Base-by-base conservation (phyloP, 2,888 invertebrate genomes). In the Platycheirus albimanus region DNA sequence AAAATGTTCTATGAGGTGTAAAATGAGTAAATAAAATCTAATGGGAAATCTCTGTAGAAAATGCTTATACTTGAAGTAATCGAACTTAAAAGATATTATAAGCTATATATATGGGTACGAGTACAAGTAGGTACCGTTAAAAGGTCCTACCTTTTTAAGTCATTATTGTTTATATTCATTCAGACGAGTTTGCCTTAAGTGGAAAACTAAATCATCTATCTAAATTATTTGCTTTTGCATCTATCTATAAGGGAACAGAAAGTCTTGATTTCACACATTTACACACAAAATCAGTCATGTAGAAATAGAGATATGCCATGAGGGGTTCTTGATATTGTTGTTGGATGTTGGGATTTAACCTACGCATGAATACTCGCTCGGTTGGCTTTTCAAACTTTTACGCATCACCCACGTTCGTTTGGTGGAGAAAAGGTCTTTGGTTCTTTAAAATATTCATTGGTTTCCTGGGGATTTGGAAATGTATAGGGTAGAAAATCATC, bases 231-330 rank as follows among this genome's bases (percentile, higher is more conserved):
- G 10, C 17, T 33, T 28, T n/a, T 43, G 30, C 7, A 43, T 51
- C 28, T 15, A 6, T 24, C 10, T n/a, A n/a, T n/a, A n/a, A 10
- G 10, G 2, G 3, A 45, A n/a, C n/a, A 8, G 15, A 19, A 19
- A 19, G 20, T 28, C 24, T 49, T 24, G 49, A 28, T 24, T 49
- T 28, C 13, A 28, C 8, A 52, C 15, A 17, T 6, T 28, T 30
- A 56, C 69, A 49, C 49, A 75, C 24, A 47, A 41, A 51, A 36
- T 45, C 79, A 75, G 30, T 80, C 79, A 80, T 80, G 79, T 61
- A 69, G 47, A 63, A 28, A 54, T 61, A 36, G 54, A 79, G 79
- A 75, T 80, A 75, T 49, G 41, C 41, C 8, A 28, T 41, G 24
- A 58, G 11, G 28, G 54, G 8, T 61, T n/a, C n/a, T n/a, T n/a